Base-by-base conservation (phyloP, 2,113 vertebrate species). In the Hirundichthys speculiger region DNA sequence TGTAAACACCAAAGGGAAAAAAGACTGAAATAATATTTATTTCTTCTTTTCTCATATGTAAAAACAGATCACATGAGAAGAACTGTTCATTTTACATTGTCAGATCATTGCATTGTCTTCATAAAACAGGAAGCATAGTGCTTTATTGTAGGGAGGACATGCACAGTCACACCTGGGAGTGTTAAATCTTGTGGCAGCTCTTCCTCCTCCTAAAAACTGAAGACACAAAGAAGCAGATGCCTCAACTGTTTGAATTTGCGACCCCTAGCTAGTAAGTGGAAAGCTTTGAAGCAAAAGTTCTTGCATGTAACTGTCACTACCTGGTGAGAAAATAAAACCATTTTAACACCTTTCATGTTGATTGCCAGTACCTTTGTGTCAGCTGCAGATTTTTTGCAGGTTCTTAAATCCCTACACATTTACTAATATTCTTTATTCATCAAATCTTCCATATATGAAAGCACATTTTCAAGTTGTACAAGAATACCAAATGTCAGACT, bases 301-400 rank as follows among this genome's bases (percentile, higher is more conserved):
- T 64, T 51, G 42, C 52, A 60, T 71, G 48, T 66, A 30, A 34
- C 69, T 79, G 69, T 72, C 78, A 66, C 59, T 58, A 64, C 46
- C 42, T 13, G 34, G 57, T 21, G 40, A 66, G 50, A 69, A 69
- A 76, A 64, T 58, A 75, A 61, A 73, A 75, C 20, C 2, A 9
- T 20, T 72, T 69, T 45, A 75, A 56, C 55, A 69, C 60, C 27
- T 64, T 69, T 48, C 46, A 57, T 59, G 2, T 43, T 43, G 61
- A 74, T 78, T 74, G 42, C 63, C 74, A 73, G 41, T 61, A 82
- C 71, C 61, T 71, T 59, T 54, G 56, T 34, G 53, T 16, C 34
- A 45, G 25, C 41, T 73, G 55, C 43, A 76, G 21, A 49, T 59
- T n/a, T 24, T 39, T 40, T 25, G 48, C 22, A 55, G 53, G 18